Base-by-base conservation (phyloP, 2,888 invertebrate genomes). In the Diachrysia chrysitis region DNA sequence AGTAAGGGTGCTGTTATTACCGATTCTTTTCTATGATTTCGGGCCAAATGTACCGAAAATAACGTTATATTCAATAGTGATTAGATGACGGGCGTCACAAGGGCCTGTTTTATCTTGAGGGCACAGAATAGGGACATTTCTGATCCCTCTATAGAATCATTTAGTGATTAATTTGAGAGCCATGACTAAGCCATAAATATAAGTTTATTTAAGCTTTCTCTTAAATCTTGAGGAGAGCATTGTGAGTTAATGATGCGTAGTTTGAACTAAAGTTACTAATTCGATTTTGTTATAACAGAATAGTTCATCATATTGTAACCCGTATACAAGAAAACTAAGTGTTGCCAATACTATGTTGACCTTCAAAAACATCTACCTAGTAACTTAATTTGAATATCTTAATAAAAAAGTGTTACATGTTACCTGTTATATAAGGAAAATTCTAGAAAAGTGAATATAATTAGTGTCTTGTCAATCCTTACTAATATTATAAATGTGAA, bases 151-250 rank as follows among this genome's bases (percentile, higher is more conserved):
- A 63, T 67, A 67, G 58, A 73, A 72, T n/a, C 58, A 68, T 69
- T 55, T 32, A 12, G 25, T 76, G 76, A 80, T 80, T 80, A 80
- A 80, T 80, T 51, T 66, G 23, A 6, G 16, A 51, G 29, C 4
- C 23, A 60, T 80, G 79, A 79, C 62, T 66, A 58, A 21, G 56
- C 72, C 9, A 66, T 59, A 61, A 17, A 35, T 37, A 7, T 37
- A 57, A 63, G 63, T 48, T 62, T 35, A 51, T 55, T 63, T 29
- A 9, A 25, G n/a, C 63, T 63, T 66, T 67, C 58, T 67, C 32
- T 67, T 56, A 7, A 5, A 5, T n/a, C 37, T 58, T 53, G 14
- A 51, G 17, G 37, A 54, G 58, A 32, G 10, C 32, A 32, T 10
- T 60, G 48, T 58, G 21, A 57, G 42, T n/a, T 42, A 42, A 42